Base-by-base conservation (phyloP, 2,113 vertebrate species). In the Tragelaphus buxtoni region DNA sequence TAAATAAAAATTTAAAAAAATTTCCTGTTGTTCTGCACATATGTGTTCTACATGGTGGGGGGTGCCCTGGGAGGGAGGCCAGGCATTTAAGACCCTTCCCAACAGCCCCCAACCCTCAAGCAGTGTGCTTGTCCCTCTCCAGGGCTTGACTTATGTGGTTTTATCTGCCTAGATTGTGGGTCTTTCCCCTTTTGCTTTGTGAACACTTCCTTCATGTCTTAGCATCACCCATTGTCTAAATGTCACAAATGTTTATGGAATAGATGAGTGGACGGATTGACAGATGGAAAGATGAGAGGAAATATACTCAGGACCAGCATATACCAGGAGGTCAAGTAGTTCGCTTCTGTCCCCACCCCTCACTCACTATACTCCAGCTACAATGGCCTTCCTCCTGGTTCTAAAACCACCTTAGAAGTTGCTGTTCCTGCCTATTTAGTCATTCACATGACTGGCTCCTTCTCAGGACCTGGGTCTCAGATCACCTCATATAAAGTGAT, bases 381-480 rank as follows among this genome's bases (percentile, higher is more conserved):
- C 60, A 13, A 22, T 18, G 3, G 45, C 8, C 12, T n/a, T 51
- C 5, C 13, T 16, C 0, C 30, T 4, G 1, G 10, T 16, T 47
- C 26, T 74, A 51, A 42, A 8, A 32, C 74, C 26, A 22, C 74
- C 35, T 90, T 8, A 35, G 32, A n/a, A 24, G 17, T 35, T 6
- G 2, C 6, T 10, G 1, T 45, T 4, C 65, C 61, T 39, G 56
- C n/a, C 65, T 45, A 28, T 35, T n/a, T 2, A 35, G 35, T 24
- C 30, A 53, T 61, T 35, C 32, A 0, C 5, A 5, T 0, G 9
- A 32, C 47, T 32, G 72, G 39, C 61, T 88, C 74, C 51, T 88
- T 82, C 56, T 45, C 30, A 45, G 0, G 24, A 51, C 9, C 20
- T 2, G 2, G 47, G 18, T 65, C 63, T 53, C 53, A 47, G 77